Percentiles rank a stretch among this genome's conserved stretches.
Evolutionary conservation across 2,888 invertebrate genomes (phyloP).

Genomic region (Aporophyla nigra): DNA sequence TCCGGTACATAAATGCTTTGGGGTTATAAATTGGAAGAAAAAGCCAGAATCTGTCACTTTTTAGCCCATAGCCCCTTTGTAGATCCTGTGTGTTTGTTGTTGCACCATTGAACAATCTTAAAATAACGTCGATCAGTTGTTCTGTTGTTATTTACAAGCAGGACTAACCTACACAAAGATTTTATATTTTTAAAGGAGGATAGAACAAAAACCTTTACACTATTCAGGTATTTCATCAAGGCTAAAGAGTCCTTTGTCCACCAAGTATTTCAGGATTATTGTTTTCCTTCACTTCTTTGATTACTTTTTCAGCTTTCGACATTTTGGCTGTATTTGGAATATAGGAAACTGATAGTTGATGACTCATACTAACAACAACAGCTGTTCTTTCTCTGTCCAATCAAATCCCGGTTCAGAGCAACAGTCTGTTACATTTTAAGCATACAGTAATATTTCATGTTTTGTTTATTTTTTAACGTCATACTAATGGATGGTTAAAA

Average conservation of each 20-base stretch:
- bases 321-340: slow-evolving; percentile 92
- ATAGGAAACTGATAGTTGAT: slow-evolving; percentile 89
- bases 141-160: background rate
- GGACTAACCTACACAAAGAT: background rate
- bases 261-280: slow-evolving; percentile 98
- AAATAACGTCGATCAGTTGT: too few relatives aligned
- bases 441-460: slow-evolving; percentile 15
- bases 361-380: slow-evolving; percentile 82
- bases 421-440: slow-evolving; percentile 2
- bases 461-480: background rate
- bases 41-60: too few relatives aligned
- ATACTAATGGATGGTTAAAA: background rate
- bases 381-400: slow-evolving; percentile 66
- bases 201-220: slow-evolving; percentile 91
- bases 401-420: slow-evolving; percentile 41
- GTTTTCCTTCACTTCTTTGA: slow-evolving; percentile 97
- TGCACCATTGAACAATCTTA: too few relatives aligned
- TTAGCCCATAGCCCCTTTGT: too few relatives aligned
- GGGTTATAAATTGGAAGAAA: too few relatives aligned
- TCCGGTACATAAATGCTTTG: too few relatives aligned
- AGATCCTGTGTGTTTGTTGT: too few relatives aligned
- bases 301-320: slow-evolving; percentile 98
- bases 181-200: background rate
- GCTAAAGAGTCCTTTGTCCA: slow-evolving; percentile 96
- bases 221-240: slow-evolving; percentile 98